Conservation (phyloP, 2,888 invertebrate species). For the Pycnomerus fuliginosus region DNA sequence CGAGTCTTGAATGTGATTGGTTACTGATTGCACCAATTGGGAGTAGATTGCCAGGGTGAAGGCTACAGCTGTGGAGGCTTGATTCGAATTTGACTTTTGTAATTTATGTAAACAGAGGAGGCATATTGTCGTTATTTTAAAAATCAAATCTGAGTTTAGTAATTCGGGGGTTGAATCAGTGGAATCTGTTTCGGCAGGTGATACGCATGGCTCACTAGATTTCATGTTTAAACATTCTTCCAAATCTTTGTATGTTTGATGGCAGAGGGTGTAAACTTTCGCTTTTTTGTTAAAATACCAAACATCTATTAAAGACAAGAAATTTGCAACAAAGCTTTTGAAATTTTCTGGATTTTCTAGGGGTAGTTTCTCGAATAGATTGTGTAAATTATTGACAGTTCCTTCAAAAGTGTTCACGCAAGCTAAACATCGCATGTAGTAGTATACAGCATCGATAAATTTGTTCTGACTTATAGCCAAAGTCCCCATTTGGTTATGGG, state of each 20-base stretch:
- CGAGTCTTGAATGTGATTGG: constrained; percentile 49
- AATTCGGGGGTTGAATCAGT: constrained; percentile 53
- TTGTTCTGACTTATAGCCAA: constrained; percentile 77
- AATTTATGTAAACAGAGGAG: constrained; percentile 79
- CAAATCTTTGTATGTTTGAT: constrained; percentile 69
- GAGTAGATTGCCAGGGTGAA: constrained; percentile 82
- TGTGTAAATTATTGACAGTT: constrained; percentile 81
- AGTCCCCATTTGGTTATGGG: constrained; percentile 93
- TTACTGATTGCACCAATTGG: constrained; percentile 60
- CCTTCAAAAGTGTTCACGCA: constrained; percentile 84
- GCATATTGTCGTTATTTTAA: constrained; percentile 80
- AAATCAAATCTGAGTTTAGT: constrained; percentile 68
- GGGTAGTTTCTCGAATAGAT: constrained; percentile 64
- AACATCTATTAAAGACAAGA: constrained; percentile 61
- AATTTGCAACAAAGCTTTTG: constrained; percentile 56
- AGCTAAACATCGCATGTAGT: constrained; percentile 82
- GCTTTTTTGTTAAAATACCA: constrained; percentile 67
- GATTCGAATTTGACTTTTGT: constrained; percentile 71
- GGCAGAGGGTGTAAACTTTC: constrained; percentile 68
- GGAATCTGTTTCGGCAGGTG: constrained; percentile 57
- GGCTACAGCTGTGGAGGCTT: constrained; percentile 79
- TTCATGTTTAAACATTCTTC: constrained; percentile 66
- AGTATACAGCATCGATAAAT: constrained; percentile 84
- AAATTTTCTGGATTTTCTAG: constrained; percentile 55
- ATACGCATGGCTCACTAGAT: constrained; percentile 55